Conservation (phyloP, 2,888 invertebrate genomes). For the Anorthoa munda region DNA sequence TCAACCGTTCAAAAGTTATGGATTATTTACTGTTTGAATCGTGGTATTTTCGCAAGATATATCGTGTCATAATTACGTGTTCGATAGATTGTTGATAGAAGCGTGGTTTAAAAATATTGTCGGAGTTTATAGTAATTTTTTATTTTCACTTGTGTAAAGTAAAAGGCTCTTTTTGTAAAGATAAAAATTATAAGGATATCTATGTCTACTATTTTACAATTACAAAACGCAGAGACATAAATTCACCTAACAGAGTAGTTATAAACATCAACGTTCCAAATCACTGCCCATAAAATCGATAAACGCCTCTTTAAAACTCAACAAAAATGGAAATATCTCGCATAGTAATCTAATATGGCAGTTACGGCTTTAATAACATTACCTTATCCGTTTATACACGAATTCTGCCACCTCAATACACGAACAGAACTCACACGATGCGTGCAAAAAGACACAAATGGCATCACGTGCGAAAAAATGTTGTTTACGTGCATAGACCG, state of each 20-base stretch:
- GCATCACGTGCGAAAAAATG: conserved; percentile 58
- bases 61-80: too few relatives aligned
- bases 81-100: too few relatives aligned
- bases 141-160: not conserved
- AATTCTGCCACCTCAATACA: conserved; percentile 61
- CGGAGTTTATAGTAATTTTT: not conserved
- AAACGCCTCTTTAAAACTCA: conserved; percentile 45
- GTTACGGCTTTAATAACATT: conserved; percentile 54
- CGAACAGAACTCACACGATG: conserved; percentile 56
- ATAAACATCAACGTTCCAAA: conserved; percentile 41
- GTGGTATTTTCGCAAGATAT: too few relatives aligned
- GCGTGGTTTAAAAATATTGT: too few relatives aligned
- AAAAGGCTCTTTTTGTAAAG: not conserved
- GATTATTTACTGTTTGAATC: too few relatives aligned
- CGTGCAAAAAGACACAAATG: conserved; percentile 41
- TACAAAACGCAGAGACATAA: conserved; percentile 41
- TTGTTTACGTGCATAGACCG: conserved; percentile 52
- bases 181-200: not conserved
- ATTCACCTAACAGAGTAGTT: conserved; percentile 21
- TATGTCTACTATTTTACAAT: not conserved
- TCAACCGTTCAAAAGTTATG: too few relatives aligned
- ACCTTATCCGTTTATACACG: conserved; percentile 55
- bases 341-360: conserved; percentile 57
- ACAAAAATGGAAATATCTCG: conserved; percentile 55
- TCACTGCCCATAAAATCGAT: conserved; percentile 57